Percentiles rank a stretch among this genome's conserved stretches.
These are phyloP conservation scores for Thunnus thynnus DNA, from an alignment of 2,113 vertebrate genomes.

Conservation along the genomic window DNA sequence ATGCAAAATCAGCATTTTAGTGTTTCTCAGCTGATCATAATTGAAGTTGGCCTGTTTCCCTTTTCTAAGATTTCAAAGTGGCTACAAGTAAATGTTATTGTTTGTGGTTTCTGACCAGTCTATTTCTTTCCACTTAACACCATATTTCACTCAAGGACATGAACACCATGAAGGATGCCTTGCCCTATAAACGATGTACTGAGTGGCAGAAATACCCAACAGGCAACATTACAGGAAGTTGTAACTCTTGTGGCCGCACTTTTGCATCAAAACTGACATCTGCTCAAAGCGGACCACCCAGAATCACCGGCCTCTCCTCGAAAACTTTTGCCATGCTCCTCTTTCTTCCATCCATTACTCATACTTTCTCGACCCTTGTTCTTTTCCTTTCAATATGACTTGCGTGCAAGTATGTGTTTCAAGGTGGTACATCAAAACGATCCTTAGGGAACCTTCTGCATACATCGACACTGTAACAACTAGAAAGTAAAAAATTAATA, in stretches of 20 bases:
- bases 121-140: slow-evolving; percentile 38
- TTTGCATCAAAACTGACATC: slow-evolving; percentile 57
- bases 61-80: slow-evolving; percentile 16
- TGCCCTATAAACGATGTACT: slow-evolving; percentile 50
- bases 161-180: slow-evolving; percentile 33
- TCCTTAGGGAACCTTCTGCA: not conserved
- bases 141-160: slow-evolving; percentile 56
- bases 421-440: slow-evolving; percentile 6
- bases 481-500: not conserved
- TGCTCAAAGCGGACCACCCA: slow-evolving; percentile 73
- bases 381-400: slow-evolving; percentile 38
- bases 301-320: slow-evolving; percentile 24
- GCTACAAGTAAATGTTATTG: slow-evolving; percentile 50
- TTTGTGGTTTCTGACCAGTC: slow-evolving; percentile 63
- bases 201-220: slow-evolving; percentile 62
- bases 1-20: slow-evolving; percentile 5
- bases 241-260: slow-evolving; percentile 40
- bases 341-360: slow-evolving; percentile 66
- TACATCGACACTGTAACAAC: slow-evolving; percentile 1
- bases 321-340: slow-evolving; percentile 34
- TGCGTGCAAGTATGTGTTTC: slow-evolving; percentile 29
- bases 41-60: not conserved
- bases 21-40: slow-evolving; percentile 5
- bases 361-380: slow-evolving; percentile 60
- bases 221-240: slow-evolving; percentile 60